Evolutionary conservation across 2,113 vertebrate genomes (phyloP), one percentile per base, ranked within the genome.

Genomic region (Ciconia maguari): DNA sequence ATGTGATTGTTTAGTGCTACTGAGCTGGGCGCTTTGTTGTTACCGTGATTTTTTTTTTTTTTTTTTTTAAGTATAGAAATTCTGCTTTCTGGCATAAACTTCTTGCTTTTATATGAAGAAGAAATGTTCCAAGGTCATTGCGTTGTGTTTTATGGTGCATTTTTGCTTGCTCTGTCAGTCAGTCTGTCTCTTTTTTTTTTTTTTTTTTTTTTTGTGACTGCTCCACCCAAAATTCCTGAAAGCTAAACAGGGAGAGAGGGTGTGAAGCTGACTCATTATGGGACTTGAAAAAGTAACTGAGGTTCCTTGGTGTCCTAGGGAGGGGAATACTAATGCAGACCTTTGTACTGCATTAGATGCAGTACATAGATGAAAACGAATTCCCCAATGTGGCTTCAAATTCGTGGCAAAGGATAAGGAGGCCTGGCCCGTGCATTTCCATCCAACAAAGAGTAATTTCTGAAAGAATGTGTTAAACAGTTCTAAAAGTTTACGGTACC

Each of bases 181-280:
- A 42, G 36, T n/a, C 32, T 46, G 22, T 19, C 30, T 60, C 17
- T 58, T n/a, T 57, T 41, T 11, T 32, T 46, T 6, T 41, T 44
- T 69, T 60, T 41, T 46, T 36, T 7, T 16, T 32, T 30, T 41
- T 52, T 41, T 10, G 11, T 85, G 46, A 62, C 52, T 89, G 72
- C 77, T 22, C 32, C 72, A 84, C 91, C 95, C 90, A 21, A 71
- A 90, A 94, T 94, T 97, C 81, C 81, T 93, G 20, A 95, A 78
- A 92, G 52, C 55, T 77, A n/a, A 92, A 61, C 25, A 70, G 27
- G 34, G 66, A 88, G 48, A 34, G 44, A 42, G 20, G 8, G 25
- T 7, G 6, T 65, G 82, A 93, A 75, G 42, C 51, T 92, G 91
- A 76, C n/a, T 95, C 60, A 72, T 18, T 61, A 49, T 38, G 1